Conservation (phyloP, 2,888 invertebrate species). For the Koerneria pararmatus region DNA sequence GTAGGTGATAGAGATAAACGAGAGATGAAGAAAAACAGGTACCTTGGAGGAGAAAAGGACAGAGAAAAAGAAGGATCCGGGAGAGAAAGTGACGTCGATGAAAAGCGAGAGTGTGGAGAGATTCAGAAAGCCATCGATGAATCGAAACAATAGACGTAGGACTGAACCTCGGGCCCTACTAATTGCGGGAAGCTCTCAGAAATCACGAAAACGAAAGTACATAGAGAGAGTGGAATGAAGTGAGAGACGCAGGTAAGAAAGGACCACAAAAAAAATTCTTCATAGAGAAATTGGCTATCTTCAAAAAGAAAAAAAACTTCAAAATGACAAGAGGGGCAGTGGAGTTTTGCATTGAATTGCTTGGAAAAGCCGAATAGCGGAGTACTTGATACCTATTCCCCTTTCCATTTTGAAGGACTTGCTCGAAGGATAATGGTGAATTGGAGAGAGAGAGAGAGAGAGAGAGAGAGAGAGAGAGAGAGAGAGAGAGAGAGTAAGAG, state of each 20-base stretch:
- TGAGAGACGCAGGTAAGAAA: constrained; percentile 2
- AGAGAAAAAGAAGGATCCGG: not conserved
- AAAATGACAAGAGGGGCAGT: too few species aligned
- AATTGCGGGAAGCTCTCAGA: not conserved
- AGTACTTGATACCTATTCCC: too few species aligned
- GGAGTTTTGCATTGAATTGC: too few species aligned
- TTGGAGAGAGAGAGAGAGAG: not conserved
- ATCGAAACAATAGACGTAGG: not conserved
- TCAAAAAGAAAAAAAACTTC: not conserved
- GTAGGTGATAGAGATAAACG: not conserved
- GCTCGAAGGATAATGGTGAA: not conserved
- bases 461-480: not conserved
- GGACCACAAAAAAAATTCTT: too few species aligned
- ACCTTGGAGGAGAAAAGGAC: not conserved
- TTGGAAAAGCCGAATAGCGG: too few species aligned
- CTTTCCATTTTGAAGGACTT: not conserved
- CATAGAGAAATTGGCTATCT: not conserved
- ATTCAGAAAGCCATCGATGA: not conserved
- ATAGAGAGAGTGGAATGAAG: not conserved
- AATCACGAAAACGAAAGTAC: not conserved
- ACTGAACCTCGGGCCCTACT: not conserved
- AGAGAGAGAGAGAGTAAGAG: not conserved
- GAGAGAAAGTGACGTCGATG: not conserved
- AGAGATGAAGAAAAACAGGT: not conserved
- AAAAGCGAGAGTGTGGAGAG: not conserved